Conservation (phyloP, 1,140 invertebrate species). For the Bombyx mandarina region DNA sequence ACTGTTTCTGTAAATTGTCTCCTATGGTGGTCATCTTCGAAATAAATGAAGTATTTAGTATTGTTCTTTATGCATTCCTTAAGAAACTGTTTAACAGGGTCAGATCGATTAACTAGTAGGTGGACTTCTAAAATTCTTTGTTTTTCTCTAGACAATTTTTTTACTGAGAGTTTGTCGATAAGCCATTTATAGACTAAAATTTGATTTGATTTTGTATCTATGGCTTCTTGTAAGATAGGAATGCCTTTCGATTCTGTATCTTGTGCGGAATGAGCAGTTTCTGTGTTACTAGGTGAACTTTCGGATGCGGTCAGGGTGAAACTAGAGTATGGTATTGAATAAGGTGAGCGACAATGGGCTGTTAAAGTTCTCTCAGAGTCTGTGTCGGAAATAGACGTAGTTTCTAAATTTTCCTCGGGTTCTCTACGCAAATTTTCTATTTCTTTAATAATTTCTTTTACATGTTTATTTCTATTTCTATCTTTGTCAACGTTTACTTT, state of each 20-base stretch:
- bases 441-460: conserved; percentile 1
- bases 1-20: conserved; percentile 10
- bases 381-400: conserved; percentile 3
- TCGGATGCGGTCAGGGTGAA: not conserved
- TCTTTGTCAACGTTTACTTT: conserved; percentile 5
- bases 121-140: conserved; percentile 13
- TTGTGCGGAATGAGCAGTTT: conserved; percentile 11
- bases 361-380: not conserved
- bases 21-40: conserved; percentile 11
- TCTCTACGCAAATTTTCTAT: not conserved
- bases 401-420: conserved; percentile 6
- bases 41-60: conserved; percentile 16
- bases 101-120: conserved; percentile 5
- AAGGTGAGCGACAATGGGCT: not conserved
- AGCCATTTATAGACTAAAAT: conserved; percentile 18
- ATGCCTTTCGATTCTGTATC: conserved; percentile 15
- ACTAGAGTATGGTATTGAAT: conserved; percentile 1
- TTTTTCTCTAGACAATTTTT: conserved; percentile 18
- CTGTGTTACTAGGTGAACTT: not conserved
- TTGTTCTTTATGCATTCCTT: conserved; percentile 10
- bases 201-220: conserved; percentile 23
- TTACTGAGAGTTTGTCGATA: conserved; percentile 12
- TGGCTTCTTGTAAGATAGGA: conserved; percentile 18
- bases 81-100: conserved; percentile 11
- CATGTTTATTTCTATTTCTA: not conserved